Evolutionary conservation across 2,888 invertebrate genomes (phyloP).

Genomic region (Hirtodrosophila alboralis): DNA sequence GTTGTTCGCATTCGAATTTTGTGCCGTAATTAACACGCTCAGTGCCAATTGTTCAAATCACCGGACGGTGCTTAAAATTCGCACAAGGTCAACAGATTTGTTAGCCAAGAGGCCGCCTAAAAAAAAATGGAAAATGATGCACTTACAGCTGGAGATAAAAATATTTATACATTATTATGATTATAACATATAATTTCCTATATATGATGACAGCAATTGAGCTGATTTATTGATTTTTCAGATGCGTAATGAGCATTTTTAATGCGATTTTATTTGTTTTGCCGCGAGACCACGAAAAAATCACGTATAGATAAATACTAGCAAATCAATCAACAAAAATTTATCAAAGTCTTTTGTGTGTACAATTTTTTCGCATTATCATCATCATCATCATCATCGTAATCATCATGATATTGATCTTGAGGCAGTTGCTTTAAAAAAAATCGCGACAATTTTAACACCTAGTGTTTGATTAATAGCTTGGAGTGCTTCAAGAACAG

Average conservation of each 20-base stretch:
- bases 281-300: constrained; percentile 51
- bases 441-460: constrained; percentile 40
- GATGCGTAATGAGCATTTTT: constrained; percentile 46
- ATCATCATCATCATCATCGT: constrained; percentile 25
- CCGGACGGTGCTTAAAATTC: constrained; percentile 38
- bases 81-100: constrained; percentile 57
- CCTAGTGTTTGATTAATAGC: constrained; percentile 37
- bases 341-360: constrained; percentile 16
- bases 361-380: constrained; percentile 15
- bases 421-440: constrained; percentile 31
- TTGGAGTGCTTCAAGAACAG: background rate
- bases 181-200: constrained; percentile 16
- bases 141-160: constrained; percentile 22
- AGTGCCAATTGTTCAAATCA: constrained; percentile 40
- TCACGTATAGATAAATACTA: constrained; percentile 45
- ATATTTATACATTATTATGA: constrained; percentile 51
- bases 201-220: constrained; percentile 27
- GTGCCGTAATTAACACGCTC: constrained; percentile 54
- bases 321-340: constrained; percentile 24
- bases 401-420: constrained; percentile 51
- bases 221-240: constrained; percentile 45
- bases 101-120: constrained; percentile 18
- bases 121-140: constrained; percentile 4
- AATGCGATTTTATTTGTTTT: constrained; percentile 64
- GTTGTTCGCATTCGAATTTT: constrained; percentile 26